Conservation (phyloP, 2,888 invertebrate genomes). For the Caenorhabditis macrosperma region DNA sequence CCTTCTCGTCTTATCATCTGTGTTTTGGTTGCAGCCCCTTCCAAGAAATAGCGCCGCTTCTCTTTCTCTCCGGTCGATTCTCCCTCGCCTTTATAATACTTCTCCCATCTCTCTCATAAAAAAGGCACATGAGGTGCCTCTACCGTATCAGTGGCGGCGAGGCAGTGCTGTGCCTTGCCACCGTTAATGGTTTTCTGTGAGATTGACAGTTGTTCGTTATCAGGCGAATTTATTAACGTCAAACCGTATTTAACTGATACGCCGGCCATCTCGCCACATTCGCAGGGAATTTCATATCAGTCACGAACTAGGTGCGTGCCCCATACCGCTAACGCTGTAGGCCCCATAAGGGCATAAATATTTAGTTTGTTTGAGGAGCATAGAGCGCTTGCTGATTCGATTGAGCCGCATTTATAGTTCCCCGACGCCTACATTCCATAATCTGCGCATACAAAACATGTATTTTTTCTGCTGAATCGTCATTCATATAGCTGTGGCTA, state of each 20-base stretch:
- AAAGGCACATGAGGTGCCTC: too few species aligned
- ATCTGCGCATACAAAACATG: not conserved
- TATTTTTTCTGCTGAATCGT: conserved; percentile 5
- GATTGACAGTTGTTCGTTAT: conserved; percentile 34
- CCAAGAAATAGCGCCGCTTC: not conserved
- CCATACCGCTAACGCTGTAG: conserved; percentile 2
- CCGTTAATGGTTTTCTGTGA: not conserved
- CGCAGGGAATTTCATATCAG: conserved; percentile 24
- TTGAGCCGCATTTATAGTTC: not conserved
- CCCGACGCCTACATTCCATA: not conserved
- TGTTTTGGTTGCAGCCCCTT: conserved; percentile 22
- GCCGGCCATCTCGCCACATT: conserved; percentile 16
- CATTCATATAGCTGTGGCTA: conserved; percentile 21
- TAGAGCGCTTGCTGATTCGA: not conserved
- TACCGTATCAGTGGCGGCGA: too few species aligned
- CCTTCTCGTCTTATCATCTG: conserved; percentile 18
- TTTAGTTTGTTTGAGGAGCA: conserved; percentile 3
- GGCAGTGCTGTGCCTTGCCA: too few species aligned
- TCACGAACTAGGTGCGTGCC: conserved; percentile 33
- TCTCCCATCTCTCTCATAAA: not conserved
- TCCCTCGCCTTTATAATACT: not conserved
- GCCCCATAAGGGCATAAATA: not conserved
- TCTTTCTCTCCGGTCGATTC: not conserved
- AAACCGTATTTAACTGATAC: conserved; percentile 19
- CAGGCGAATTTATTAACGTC: conserved; percentile 31